Evolutionary conservation across 2,888 invertebrate species (phyloP).

Genomic region (Gortyna flavago): DNA sequence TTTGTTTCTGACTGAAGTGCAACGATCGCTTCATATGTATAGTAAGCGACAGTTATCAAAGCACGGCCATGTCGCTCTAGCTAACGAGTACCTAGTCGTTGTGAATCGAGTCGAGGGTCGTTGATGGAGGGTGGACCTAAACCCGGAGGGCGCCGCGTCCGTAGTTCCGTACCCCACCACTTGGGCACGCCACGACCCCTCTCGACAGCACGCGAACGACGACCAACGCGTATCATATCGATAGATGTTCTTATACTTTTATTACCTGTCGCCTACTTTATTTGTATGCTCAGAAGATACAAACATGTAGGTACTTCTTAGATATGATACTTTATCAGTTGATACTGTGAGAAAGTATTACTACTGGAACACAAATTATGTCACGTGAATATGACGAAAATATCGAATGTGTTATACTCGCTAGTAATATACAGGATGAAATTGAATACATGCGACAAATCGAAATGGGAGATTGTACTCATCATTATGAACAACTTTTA

Average conservation of each 20-base stretch:
- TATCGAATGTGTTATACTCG: conserved; percentile 11
- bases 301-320: conserved; percentile 13
- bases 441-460: no score
- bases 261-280: conserved; percentile 53
- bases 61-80: conserved; percentile 59
- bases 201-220: conserved; percentile 69
- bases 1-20: conserved; percentile 1
- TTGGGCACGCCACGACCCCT: conserved; percentile 83
- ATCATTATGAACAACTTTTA: no score
- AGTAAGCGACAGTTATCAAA: conserved; percentile 52
- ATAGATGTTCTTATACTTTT: conserved; percentile 35
- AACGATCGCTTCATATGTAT: conserved; percentile 17
- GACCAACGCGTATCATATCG: conserved; percentile 50
- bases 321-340: conserved; percentile 55
- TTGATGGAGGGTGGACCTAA: conserved; percentile 76
- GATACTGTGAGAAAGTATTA: conserved; percentile 53
- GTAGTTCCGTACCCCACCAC: conserved; percentile 76
- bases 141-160: conserved; percentile 64
- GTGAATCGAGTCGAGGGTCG: conserved; percentile 75
- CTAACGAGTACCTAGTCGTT: conserved; percentile 68
- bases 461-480: no score
- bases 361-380: conserved; percentile 12
- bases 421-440: no score
- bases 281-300: conserved; percentile 39
- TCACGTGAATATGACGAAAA: conserved; percentile 29